These are phyloP conservation scores for Caenorhabditis inopinata DNA, from an alignment of 1,140 invertebrate genomes.

Conservation along the genomic window DNA sequence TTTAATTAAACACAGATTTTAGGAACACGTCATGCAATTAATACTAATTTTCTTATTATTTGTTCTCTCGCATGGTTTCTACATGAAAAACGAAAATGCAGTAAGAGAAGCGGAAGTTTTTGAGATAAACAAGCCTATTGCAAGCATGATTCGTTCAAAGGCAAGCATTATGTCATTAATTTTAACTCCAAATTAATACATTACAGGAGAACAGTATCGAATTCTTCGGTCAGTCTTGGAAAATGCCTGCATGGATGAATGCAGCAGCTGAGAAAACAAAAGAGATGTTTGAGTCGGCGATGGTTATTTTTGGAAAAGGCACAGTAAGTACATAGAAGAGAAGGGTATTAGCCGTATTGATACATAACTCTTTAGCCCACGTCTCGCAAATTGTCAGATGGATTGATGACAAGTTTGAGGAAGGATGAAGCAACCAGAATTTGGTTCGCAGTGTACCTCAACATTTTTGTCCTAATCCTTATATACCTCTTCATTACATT, in stretches of 20 bases:
- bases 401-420: conserved; percentile 14
- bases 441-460: conserved; percentile 12
- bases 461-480: neutral
- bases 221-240: neutral
- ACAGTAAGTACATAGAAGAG: neutral
- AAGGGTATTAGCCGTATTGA: neutral
- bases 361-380: neutral
- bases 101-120: too few species aligned
- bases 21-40: too few species aligned
- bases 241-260: neutral
- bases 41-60: neutral
- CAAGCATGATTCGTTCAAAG: neutral
- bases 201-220: conserved; percentile 14
- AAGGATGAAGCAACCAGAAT: conserved; percentile 9
- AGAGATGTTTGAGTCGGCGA: conserved; percentile 10
- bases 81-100: neutral
- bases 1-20: too few species aligned
- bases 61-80: neutral
- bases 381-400: neutral
- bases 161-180: neutral
- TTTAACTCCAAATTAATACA: neutral
- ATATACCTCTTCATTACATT: conserved; percentile 5
- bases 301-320: neutral
- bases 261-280: conserved; percentile 21
- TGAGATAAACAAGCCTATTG: too few species aligned